Evolutionary conservation across 2,113 vertebrate genomes (phyloP), one percentile per base, ranked within the genome.

Genomic region (Nettapus auritus): DNA sequence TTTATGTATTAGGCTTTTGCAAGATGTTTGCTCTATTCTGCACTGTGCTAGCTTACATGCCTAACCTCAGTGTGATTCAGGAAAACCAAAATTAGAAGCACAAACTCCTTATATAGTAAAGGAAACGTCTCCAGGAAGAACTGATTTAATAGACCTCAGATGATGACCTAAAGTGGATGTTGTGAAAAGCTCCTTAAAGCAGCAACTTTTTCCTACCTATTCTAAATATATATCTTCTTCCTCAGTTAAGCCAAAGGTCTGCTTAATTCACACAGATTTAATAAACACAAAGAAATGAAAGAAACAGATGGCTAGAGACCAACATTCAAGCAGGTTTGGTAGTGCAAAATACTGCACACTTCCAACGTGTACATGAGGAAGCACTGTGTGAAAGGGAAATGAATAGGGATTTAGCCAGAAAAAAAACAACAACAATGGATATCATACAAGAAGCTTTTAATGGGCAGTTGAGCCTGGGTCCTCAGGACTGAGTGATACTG

Each of bases 51-150:
- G 40, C 55, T 48, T 14, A 64, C 38, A 44, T 62, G 44, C n/a
- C 71, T 81, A 73, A 94, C 46, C 83, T 78, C 88, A 75, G 60
- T 1, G 56, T 55, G 55, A 83, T 21, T 78, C 94, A 95, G 80
- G 92, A 95, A 92, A 90, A 33, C 15, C 66, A 60, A 90, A 94
- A 57, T 93, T 44, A 91, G 90, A 90, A 92, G 73, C 77, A 96
- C 38, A 60, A 89, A 59, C 29, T 84, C 94, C 90, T 84, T 92
- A 93, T 93, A 92, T 75, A 97, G 94, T 88, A 90, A 90, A 90
- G 69, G 42, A 93, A 90, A 42, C 4, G 2, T 38, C 86, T 90
- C 68, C 80, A 3, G 1, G 86, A 93, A 84, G 86, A 81, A 81
- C 52, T 75, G 77, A 89, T 78, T 88, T 81, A 89, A 86, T 16